A percentile compares a stretch with the other conserved stretches of the same genome.
These are phyloP conservation scores for Trichonephila clavata DNA, from an alignment of 1,140 invertebrate genomes.

Conservation along the genomic window DNA sequence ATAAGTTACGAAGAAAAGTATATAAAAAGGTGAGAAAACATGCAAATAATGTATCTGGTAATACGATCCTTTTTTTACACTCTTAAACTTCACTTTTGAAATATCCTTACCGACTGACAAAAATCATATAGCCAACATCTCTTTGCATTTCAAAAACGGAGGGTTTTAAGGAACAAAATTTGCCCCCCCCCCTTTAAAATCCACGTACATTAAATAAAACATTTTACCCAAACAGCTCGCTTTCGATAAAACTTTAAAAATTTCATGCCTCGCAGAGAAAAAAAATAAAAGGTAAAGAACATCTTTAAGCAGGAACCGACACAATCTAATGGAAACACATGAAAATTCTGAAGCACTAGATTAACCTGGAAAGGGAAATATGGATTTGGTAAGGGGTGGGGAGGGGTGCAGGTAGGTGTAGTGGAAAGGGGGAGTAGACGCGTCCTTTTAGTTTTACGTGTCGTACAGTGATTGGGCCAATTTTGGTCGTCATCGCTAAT, in stretches of 20 bases:
- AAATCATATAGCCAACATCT: neutral
- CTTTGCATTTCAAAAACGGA: neutral
- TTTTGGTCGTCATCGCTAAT: slow-evolving; percentile 75
- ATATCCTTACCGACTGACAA: neutral
- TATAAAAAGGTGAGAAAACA: too few relatives aligned
- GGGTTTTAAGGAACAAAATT: neutral
- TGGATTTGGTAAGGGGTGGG: slow-evolving; percentile 29
- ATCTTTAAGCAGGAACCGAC: neutral
- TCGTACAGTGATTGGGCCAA: slow-evolving; percentile 72
- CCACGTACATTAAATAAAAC: neutral
- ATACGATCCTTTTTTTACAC: too few relatives aligned
- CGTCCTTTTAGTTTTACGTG: slow-evolving; percentile 73
- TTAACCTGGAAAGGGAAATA: slow-evolving; percentile 50
- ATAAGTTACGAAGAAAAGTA: too few relatives aligned
- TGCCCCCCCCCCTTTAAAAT: neutral
- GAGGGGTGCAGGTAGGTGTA: neutral
- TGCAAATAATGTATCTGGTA: too few relatives aligned
- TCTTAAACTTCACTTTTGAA: neutral
- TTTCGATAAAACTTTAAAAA: slow-evolving; percentile 31
- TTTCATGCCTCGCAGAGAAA: neutral
- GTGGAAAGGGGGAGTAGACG: neutral
- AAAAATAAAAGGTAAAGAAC: neutral
- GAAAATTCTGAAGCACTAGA: slow-evolving; percentile 36
- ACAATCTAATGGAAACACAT: slow-evolving; percentile 27
- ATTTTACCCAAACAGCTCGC: slow-evolving; percentile 26